Percentiles rank a stretch among this genome's conserved stretches.
These are phyloP conservation scores for Dysmachus trigonus DNA, from an alignment of 2,888 invertebrate species.

Conservation along the genomic window DNA sequence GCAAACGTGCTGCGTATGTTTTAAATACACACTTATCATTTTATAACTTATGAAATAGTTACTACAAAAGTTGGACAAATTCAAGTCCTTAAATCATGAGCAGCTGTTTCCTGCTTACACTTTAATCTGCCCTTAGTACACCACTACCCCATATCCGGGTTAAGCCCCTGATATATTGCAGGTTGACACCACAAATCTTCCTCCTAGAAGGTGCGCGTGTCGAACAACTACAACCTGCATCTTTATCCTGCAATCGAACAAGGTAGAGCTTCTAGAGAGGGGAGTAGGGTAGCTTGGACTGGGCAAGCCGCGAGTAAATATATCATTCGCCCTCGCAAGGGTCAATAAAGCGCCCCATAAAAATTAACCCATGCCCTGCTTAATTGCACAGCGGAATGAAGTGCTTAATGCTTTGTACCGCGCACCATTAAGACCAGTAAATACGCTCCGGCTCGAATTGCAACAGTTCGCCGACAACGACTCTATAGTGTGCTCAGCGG, in stretches of 20 bases:
- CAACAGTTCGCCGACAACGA: conserved; percentile 17
- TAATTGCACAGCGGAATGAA: conserved; percentile 46
- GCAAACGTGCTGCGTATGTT: too few relatives aligned
- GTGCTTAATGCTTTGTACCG: conserved; percentile 45
- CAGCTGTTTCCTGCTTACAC: neutral
- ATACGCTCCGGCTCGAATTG: neutral
- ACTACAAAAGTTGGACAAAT: neutral
- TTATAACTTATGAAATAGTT: neutral
- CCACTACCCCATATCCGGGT: neutral
- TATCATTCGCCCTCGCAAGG: conserved; percentile 37
- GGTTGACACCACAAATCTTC: neutral
- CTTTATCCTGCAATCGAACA: neutral
- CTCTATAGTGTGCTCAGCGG: conserved; percentile 47
- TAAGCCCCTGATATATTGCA: neutral
- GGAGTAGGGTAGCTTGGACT: too few relatives aligned
- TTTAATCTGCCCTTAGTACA: neutral
- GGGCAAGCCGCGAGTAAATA: neutral
- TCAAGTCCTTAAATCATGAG: neutral
- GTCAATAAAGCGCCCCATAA: conserved; percentile 44
- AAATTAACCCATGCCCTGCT: conserved; percentile 42
- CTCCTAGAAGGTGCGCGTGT: neutral
- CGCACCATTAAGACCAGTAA: neutral
- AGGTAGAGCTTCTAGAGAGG: neutral
- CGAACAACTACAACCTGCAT: neutral
- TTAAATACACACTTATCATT: neutral